These are phyloP conservation scores for Euzetes globulus DNA, from an alignment of 2,888 invertebrate species.

Conservation along the genomic window DNA sequence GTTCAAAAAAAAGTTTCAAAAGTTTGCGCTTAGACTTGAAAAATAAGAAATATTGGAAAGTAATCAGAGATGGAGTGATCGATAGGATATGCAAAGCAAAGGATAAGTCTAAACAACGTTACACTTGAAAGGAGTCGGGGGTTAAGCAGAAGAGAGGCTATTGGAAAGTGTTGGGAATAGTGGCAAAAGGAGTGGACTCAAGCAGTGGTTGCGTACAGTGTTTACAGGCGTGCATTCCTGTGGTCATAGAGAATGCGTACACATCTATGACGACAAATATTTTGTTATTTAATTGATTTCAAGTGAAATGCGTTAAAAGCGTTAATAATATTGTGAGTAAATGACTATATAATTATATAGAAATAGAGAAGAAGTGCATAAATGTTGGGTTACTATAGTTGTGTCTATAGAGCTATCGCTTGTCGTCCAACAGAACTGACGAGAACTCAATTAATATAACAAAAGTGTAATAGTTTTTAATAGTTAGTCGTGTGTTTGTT, in stretches of 20 bases:
- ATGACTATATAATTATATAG: not conserved
- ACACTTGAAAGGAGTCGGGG: no score
- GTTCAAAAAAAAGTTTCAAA: not conserved
- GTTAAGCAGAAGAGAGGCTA: no score
- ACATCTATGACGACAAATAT: not conserved
- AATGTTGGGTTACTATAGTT: not conserved
- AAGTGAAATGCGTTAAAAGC: no score
- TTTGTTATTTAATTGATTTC: no score
- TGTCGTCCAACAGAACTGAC: no score
- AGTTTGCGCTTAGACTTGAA: not conserved
- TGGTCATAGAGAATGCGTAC: not conserved
- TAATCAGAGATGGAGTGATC: not conserved
- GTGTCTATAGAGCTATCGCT: no score
- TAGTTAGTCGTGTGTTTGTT: not conserved
- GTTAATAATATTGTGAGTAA: no score
- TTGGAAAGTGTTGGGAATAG: no score
- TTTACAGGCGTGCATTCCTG: not conserved
- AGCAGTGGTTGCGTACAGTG: no score
- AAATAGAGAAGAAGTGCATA: no score
- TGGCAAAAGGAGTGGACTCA: not conserved
- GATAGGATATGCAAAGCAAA: not conserved
- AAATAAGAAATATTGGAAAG: not conserved
- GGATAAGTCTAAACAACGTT: no score
- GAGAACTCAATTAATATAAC: not conserved
- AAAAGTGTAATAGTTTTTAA: not conserved